Conservation (phyloP, 2,113 vertebrate genomes). For the Siniperca knerii region DNA sequence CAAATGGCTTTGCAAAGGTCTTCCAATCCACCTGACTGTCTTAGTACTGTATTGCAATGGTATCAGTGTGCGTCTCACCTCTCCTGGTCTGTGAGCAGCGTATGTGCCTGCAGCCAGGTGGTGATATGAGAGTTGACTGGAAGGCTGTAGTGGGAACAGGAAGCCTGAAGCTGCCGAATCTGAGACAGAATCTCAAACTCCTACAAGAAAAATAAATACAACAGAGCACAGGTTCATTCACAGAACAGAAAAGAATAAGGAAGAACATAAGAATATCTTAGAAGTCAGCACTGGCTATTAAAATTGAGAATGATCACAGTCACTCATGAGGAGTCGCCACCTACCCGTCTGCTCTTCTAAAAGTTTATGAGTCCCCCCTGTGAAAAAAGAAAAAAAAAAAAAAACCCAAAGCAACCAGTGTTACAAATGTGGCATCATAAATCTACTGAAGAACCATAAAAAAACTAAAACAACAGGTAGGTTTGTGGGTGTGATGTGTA, state of each 20-base stretch:
- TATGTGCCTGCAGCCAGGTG: constrained; percentile 81
- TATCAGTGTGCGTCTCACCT: constrained; percentile 79
- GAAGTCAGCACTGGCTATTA: neutral
- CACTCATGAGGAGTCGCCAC: constrained; percentile 56
- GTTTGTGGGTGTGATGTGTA: neutral
- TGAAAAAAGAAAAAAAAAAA: constrained; percentile 2
- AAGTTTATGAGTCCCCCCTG: constrained; percentile 92
- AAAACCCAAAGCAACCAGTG: neutral
- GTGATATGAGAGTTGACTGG: constrained; percentile 71
- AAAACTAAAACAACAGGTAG: neutral
- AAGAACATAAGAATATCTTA: neutral
- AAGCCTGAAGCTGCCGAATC: constrained; percentile 88
- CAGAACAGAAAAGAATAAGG: neutral
- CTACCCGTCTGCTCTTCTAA: constrained; percentile 91
- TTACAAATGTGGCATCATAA: constrained; percentile 3
- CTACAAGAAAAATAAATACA: constrained; percentile 63
- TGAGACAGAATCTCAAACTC: constrained; percentile 90
- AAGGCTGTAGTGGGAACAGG: constrained; percentile 85
- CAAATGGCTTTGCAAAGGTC: neutral
- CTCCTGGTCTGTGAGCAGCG: constrained; percentile 88
- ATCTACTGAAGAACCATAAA: neutral
- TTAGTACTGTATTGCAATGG: neutral
- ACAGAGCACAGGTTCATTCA: neutral
- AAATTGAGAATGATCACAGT: neutral
- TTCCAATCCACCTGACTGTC: neutral